Evolutionary conservation across 2,797 vertebrate species (phyloP), one percentile per base, ranked within the genome.

Genomic region (Bradypus variegatus): DNA sequence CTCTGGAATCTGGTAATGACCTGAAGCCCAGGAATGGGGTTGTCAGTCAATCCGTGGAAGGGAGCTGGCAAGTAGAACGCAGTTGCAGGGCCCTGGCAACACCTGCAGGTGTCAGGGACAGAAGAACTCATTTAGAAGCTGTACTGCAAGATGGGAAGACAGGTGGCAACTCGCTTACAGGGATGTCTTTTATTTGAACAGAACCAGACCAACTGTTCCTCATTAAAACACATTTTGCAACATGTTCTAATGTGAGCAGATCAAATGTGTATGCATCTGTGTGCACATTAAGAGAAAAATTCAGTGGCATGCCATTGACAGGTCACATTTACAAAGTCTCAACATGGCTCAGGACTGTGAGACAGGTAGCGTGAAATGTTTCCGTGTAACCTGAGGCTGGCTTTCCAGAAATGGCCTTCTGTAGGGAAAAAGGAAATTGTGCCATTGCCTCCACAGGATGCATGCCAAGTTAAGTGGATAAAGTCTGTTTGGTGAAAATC

Each of bases 161-260:
- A 95, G 94, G 88, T 89, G 92, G 94, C 86, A 87, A 27, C 76
- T 85, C 50, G 94, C 96, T 96, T 94, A 93, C 90, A 41, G 88
- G 67, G 77, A 65, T 95, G 45, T 92, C 92, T 96, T 95, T 96
- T 91, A 81, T 79, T 88, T n/a, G 1, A 94, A 70, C 93, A 93
- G 93, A 97, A 93, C 88, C 94, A 95, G 87, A 88, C 94, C 94
- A 96, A 88, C 73, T 77, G 78, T 93, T 95, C 84, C 85, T 94
- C 38, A 90, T 85, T 93, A 94, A 94, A 81, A 64, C 29, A 15
- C 89, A 89, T 95, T 96, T 93, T 89, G 75, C 89, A 89, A 19
- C 45, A 41, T 89, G 90, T 91, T 94, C 80, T 87, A 33, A 85
- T 91, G 83, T 55, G 92, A 75, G 45, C 31, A 5, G 86, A 91